Evolutionary conservation across 2,888 invertebrate genomes (phyloP).

Genomic region (Mellilla xanthometata): DNA sequence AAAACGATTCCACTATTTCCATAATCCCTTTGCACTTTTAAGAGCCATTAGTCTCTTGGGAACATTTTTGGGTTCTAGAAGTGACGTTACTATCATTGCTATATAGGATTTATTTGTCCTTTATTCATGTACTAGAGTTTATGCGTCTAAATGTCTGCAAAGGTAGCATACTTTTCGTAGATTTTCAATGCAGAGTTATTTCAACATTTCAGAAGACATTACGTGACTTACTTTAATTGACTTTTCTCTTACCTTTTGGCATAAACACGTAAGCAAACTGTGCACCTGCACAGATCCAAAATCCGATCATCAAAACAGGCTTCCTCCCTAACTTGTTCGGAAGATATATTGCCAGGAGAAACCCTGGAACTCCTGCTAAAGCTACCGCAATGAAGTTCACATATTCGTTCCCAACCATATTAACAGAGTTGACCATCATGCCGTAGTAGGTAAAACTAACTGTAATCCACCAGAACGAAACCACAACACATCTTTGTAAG

Average conservation of each 20-base stretch:
- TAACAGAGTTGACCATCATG: slow-evolving; percentile 84
- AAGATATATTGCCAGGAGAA: slow-evolving; percentile 81
- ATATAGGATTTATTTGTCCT: no score
- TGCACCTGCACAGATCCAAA: slow-evolving; percentile 81
- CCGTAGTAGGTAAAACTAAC: slow-evolving; percentile 86
- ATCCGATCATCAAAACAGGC: slow-evolving; percentile 79
- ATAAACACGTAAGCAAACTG: slow-evolving; percentile 81
- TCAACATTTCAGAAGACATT: no score
- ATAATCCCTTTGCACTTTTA: no score
- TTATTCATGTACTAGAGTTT: no score
- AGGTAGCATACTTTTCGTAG: no score
- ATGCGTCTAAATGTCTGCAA: no score
- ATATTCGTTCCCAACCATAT: slow-evolving; percentile 84
- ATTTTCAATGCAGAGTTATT: no score
- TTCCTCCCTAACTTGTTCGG: slow-evolving; percentile 84
- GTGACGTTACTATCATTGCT: no score
- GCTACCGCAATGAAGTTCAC: slow-evolving; percentile 84
- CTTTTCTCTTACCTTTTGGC: slow-evolving; percentile 74
- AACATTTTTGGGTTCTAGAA: no score
- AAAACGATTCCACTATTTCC: no score
- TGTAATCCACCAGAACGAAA: slow-evolving; percentile 85
- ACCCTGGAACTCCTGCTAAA: slow-evolving; percentile 87
- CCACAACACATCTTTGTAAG: slow-evolving; percentile 43
- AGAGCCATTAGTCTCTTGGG: no score
- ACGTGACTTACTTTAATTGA: no score